These are phyloP conservation scores for Diadegma fenestrale DNA, from an alignment of 2,888 invertebrate species.

Conservation along the genomic window DNA sequence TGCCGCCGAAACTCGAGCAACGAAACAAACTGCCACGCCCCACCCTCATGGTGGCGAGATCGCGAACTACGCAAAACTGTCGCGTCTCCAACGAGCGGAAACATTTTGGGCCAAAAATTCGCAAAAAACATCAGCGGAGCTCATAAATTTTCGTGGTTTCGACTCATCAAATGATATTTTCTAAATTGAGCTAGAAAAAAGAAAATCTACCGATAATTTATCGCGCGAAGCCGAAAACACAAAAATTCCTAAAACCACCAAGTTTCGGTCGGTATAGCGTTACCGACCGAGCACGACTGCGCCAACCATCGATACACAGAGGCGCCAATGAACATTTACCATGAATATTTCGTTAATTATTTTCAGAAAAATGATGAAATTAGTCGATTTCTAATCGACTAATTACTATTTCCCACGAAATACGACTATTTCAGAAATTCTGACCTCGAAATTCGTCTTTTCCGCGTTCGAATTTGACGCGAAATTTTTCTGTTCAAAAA, in stretches of 20 bases:
- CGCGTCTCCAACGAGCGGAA: not conserved
- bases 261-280: not conserved
- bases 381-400: too few relatives aligned
- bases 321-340: too few relatives aligned
- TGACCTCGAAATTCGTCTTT: too few relatives aligned
- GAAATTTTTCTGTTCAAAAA: too few relatives aligned
- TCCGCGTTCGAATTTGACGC: too few relatives aligned
- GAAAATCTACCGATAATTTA: not conserved
- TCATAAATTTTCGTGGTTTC: not conserved
- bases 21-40: not conserved
- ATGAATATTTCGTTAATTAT: too few relatives aligned
- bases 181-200: not conserved
- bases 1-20: too few relatives aligned
- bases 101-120: not conserved
- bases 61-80: not conserved
- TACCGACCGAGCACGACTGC: not conserved
- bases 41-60: not conserved
- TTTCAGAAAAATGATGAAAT: too few relatives aligned
- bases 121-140: not conserved
- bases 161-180: not conserved
- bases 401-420: too few relatives aligned
- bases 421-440: too few relatives aligned
- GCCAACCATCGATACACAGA: too few relatives aligned
- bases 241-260: not conserved
- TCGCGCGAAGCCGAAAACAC: not conserved